Conservation (phyloP, 30 jellyfish, hydroid and myxozoan species). For the Morbakka virulenta region DNA sequence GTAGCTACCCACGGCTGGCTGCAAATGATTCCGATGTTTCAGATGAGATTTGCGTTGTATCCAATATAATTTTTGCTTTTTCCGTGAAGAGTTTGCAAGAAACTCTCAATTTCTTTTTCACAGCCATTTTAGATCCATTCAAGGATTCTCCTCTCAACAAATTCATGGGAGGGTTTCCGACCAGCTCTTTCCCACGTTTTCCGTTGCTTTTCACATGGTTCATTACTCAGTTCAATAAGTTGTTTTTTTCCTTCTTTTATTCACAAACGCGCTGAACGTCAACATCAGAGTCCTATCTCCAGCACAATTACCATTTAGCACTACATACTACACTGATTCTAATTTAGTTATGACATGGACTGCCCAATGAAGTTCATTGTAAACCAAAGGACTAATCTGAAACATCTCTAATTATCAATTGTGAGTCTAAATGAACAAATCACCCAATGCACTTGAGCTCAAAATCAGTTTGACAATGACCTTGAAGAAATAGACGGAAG, state of each 20-base stretch:
- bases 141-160: not conserved
- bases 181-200: not conserved
- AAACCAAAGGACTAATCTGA: too few relatives aligned
- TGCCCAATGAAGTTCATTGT: too few relatives aligned
- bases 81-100: not conserved
- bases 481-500: too few relatives aligned
- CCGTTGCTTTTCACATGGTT: not conserved
- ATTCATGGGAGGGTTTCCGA: not conserved
- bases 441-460: too few relatives aligned
- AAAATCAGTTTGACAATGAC: too few relatives aligned
- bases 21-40: not conserved
- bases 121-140: not conserved
- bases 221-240: not conserved
- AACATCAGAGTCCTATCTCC: too few relatives aligned
- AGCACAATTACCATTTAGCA: too few relatives aligned
- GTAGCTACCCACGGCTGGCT: not conserved
- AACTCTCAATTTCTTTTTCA: too few relatives aligned
- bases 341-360: too few relatives aligned
- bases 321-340: too few relatives aligned
- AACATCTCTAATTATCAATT: too few relatives aligned
- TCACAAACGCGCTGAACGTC: not conserved
- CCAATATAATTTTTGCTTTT: not conserved
- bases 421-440: too few relatives aligned
- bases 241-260: not conserved
- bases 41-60: not conserved